Evolutionary conservation across 2,888 invertebrate genomes (phyloP).

Genomic region (Acanthosepion pharaonis): DNA sequence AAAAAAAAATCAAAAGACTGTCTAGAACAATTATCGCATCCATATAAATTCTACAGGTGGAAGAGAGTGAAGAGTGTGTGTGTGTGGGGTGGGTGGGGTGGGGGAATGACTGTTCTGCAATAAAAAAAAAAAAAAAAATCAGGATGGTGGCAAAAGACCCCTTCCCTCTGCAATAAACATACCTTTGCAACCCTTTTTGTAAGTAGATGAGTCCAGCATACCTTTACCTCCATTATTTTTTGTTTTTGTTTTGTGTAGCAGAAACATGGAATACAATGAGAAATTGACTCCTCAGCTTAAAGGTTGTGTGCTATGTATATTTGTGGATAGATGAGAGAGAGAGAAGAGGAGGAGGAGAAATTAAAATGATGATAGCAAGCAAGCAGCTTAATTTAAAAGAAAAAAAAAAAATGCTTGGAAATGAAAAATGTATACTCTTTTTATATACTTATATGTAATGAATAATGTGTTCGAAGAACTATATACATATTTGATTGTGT

Average conservation of each 20-base stretch:
- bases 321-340: background rate
- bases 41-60: background rate
- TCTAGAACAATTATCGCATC: background rate
- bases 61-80: background rate
- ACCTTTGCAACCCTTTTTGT: background rate
- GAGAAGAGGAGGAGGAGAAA: background rate
- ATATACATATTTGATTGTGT: background rate
- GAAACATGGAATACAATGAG: background rate
- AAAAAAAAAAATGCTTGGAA: background rate
- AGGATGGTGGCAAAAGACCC: background rate
- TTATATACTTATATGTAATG: background rate
- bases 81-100: too few species aligned
- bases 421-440: background rate
- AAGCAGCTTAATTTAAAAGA: background rate
- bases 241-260: background rate
- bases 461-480: background rate
- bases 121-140: background rate
- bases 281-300: background rate
- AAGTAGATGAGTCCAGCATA: background rate
- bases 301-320: background rate
- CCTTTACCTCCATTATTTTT: background rate
- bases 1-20: background rate
- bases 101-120: background rate
- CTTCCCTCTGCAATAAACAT: background rate
- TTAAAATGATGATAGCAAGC: constrained; percentile 9